These are phyloP conservation scores for Amphimedon queenslandica DNA, from an alignment of 37 sponge, comb jelly and placozoan genomes.

Conservation along the genomic window DNA sequence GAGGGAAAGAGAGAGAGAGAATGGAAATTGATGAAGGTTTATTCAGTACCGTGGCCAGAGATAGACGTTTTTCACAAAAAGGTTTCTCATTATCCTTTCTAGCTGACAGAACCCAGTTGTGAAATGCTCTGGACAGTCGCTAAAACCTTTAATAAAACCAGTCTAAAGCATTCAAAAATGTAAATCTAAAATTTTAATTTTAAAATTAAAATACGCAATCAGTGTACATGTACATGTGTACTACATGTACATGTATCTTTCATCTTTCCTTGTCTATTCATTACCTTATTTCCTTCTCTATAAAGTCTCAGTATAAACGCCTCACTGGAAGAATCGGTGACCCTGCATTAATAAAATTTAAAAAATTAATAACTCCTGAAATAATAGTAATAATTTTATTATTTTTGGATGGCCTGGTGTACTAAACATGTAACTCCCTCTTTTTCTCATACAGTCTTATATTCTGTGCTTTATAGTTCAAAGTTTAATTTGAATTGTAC, in stretches of 20 bases:
- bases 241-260: neutral
- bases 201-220: neutral
- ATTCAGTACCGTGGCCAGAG: slow-evolving; percentile 88
- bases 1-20: neutral
- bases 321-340: slow-evolving; percentile 68
- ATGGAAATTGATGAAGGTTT: neutral
- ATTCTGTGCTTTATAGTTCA: no score
- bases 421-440: no score
- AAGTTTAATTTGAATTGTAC: no score
- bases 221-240: neutral
- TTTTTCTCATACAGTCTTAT: no score
- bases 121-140: slow-evolving; percentile 72
- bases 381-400: no score
- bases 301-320: slow-evolving; percentile 88
- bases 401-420: no score
- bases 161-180: slow-evolving; percentile 27
- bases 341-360: slow-evolving; percentile 21
- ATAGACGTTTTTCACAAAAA: slow-evolving; percentile 76
- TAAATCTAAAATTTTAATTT: neutral
- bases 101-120: slow-evolving; percentile 75
- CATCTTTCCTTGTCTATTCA: neutral
- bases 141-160: slow-evolving; percentile 95
- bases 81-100: slow-evolving; percentile 81
- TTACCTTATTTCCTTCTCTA: slow-evolving; percentile 84
- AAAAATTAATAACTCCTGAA: no score